Evolutionary conservation across 1,140 invertebrate genomes (phyloP), one percentile per base, ranked within the genome.

Genomic region (Kradibia gibbosae): DNA sequence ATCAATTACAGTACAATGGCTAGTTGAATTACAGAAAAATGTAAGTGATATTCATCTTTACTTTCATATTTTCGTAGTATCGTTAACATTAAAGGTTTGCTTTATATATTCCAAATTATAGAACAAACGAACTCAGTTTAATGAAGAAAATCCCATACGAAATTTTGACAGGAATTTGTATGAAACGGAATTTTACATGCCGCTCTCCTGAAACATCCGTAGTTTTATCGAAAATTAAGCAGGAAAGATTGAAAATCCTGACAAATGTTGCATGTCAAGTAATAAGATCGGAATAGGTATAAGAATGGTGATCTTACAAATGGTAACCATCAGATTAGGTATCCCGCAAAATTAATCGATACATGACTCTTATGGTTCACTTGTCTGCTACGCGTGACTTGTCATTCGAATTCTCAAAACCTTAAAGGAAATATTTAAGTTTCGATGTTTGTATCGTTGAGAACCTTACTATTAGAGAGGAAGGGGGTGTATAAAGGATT

Each of bases 351-450:
- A 74, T 74, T 74, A 74, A 74, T 74, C 48, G 72, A 25, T 22
- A 15, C 10, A 1, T 34, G 31, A 36, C 31, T 17, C 60, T 65
- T 65, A 65, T 4, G 1, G 31, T 20, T n/a, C 15, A 0, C 60
- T 65, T 34, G 36, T n/a, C 13, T 22, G 42, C 10, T 15, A 25
- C 39, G 22, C n/a, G n/a, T 15, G 11, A 42, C 39, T 45, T 45
- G 3, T 25, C 39, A n/a, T 4, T 48, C 8, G 39, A 20, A 50
- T 34, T 50, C 25, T 20, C 42, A 45, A 8, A 45, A n/a, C n/a
- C n/a, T n/a, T n/a, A n/a, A n/a, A n/a, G n/a, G n/a, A 73, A 73
- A 53, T 53, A 73, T 53, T 53, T 34, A 73, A 73, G 2, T 31
- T 73, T 53, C 28, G 42, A n/a, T n/a, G n/a, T n/a, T n/a, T n/a